Conservation (phyloP, 92 coral and sea anemone species). For the Paramuricea clavata region DNA sequence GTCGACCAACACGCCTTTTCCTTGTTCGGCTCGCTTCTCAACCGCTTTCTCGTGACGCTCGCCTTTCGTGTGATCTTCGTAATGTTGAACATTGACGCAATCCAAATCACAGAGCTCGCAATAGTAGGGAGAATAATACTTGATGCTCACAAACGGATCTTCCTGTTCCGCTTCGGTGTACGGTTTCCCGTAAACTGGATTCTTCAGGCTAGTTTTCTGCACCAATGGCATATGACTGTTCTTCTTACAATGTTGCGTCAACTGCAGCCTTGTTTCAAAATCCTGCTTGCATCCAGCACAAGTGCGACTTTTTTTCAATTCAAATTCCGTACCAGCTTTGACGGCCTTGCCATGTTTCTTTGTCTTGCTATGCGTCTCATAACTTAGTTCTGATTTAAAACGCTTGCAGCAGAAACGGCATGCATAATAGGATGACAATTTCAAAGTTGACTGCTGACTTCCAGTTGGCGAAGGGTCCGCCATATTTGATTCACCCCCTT, state of each 20-base stretch:
- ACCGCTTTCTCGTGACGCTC: constrained; percentile 57
- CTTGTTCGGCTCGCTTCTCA: constrained; percentile 52
- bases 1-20: constrained; percentile 28
- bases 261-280: constrained; percentile 51
- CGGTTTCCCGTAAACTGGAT: constrained; percentile 29
- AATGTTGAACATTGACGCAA: constrained; percentile 45
- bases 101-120: constrained; percentile 65
- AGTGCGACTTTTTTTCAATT: constrained; percentile 38
- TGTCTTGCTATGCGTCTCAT: constrained; percentile 53
- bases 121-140: constrained; percentile 62
- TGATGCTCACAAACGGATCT: constrained; percentile 57
- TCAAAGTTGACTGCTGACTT: constrained; percentile 31
- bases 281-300: constrained; percentile 59
- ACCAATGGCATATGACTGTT: constrained; percentile 58
- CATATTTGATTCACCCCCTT: constrained; percentile 33
- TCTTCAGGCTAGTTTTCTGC: constrained; percentile 14
- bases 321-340: constrained; percentile 43
- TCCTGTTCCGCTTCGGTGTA: constrained; percentile 42
- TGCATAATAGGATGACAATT: constrained; percentile 42
- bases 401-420: constrained; percentile 69
- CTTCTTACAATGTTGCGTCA: constrained; percentile 49
- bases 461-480: background rate
- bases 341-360: constrained; percentile 58
- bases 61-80: constrained; percentile 55
- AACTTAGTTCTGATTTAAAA: constrained; percentile 52